Conservation (phyloP, 2,113 vertebrate genomes). For the Oreochromis spilurus region DNA sequence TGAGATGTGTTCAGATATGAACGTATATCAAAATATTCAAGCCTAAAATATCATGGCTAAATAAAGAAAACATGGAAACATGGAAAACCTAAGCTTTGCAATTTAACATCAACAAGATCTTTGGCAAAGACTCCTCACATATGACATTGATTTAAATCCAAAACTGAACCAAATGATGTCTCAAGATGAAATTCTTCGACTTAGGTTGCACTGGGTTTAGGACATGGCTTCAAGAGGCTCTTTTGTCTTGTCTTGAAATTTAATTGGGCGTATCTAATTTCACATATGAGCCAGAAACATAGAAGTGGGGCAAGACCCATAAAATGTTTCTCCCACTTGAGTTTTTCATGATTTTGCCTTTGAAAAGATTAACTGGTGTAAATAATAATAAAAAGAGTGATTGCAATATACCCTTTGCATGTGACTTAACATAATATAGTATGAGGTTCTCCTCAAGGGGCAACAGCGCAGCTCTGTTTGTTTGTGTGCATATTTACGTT, state of each 20-base stretch:
- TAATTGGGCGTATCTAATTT: background rate
- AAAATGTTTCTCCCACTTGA: background rate
- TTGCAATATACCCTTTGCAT: background rate
- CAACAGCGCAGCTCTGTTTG: background rate
- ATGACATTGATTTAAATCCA: background rate
- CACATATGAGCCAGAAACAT: background rate
- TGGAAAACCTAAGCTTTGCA: background rate
- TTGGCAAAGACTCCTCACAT: background rate
- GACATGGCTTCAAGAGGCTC: background rate
- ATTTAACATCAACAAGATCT: background rate
- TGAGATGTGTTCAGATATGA: background rate
- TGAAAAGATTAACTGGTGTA: background rate
- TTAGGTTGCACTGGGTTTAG: background rate
- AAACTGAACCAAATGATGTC: background rate
- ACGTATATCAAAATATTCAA: background rate
- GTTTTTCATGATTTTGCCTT: background rate
- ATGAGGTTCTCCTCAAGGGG: background rate
- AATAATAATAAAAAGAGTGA: background rate
- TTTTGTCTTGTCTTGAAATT: background rate
- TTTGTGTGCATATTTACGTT: background rate
- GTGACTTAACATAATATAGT: background rate
- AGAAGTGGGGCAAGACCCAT: background rate
- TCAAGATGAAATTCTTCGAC: fast-evolving
- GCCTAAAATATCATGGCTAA: background rate
- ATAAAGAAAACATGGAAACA: background rate